A percentile compares a stretch with the other conserved stretches of the same genome.
These are phyloP conservation scores for Drosophila pandora DNA, from an alignment of 1,140 invertebrate species.

Conservation along the genomic window DNA sequence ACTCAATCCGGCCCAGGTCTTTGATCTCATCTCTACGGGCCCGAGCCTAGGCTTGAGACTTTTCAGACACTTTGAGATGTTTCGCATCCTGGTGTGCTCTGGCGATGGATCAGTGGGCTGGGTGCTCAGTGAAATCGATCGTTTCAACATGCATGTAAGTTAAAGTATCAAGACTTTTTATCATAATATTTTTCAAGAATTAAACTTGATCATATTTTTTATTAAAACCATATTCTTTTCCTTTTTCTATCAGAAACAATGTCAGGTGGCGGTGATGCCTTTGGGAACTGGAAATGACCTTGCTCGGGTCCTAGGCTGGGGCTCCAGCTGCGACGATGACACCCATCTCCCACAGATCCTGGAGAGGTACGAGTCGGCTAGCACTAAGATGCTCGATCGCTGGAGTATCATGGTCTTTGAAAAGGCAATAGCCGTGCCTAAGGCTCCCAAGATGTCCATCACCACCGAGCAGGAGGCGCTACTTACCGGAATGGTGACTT, in stretches of 20 bases:
- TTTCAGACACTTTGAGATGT: slow-evolving; percentile 95
- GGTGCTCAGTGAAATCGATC: slow-evolving; percentile 97
- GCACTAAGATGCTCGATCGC: slow-evolving; percentile 97
- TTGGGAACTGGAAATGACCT: slow-evolving; percentile 98
- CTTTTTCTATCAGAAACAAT: slow-evolving; percentile 89
- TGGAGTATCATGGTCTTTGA: slow-evolving; percentile 98
- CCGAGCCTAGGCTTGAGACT: slow-evolving; percentile 94
- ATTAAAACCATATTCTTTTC: neutral
- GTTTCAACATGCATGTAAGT: slow-evolving; percentile 95
- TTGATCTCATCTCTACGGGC: slow-evolving; percentile 95
- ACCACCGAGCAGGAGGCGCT: slow-evolving; percentile 85
- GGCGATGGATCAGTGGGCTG: slow-evolving; percentile 97
- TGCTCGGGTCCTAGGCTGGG: slow-evolving; percentile 97
- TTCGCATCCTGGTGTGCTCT: slow-evolving; percentile 95
- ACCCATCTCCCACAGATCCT: slow-evolving; percentile 95
- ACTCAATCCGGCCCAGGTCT: slow-evolving; percentile 98
- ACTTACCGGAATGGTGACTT: slow-evolving; percentile 90
- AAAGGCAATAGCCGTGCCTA: slow-evolving; percentile 87
- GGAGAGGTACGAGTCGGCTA: slow-evolving; percentile 96
- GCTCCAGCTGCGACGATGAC: slow-evolving; percentile 97
- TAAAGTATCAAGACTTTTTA: neutral
- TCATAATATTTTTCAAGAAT: too few relatives aligned
- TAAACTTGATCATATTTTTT: too few relatives aligned
- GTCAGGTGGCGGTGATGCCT: slow-evolving; percentile 95
- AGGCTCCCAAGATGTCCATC: slow-evolving; percentile 85